Evolutionary conservation across 1,140 invertebrate genomes (phyloP), one percentile per base, ranked within the genome.

Genomic region (Cotesia glomerata): DNA sequence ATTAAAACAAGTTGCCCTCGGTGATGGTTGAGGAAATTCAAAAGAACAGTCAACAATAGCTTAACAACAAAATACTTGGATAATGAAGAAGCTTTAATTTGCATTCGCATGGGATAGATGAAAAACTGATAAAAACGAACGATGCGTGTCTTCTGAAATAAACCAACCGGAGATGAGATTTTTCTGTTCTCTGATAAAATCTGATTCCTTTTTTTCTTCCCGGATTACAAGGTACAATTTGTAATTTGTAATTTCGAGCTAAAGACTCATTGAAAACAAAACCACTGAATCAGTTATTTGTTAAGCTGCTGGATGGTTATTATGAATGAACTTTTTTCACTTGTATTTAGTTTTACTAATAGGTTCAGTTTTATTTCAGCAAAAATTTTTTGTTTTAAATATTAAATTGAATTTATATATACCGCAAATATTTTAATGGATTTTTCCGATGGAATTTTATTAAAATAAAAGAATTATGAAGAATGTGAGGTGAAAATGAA

Each of bases 81-180:
- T 66, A 66, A 71, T 72, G 45, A 35, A 45, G 11, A 49, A 26
- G 62, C 11, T 58, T 72, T 72, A 49, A 72, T 72, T 67, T 64
- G 14, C 56, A 62, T 67, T 63, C 13, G 61, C 36, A 34, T 49
- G 8, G 39, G 39, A 45, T 9, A 45, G 7, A 45, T 9, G 11
- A 58, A 32, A 56, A 58, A 66, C 14, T 26, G 45, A 58, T 58
- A 26, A 36, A 34, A 70, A 49, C 59, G 0, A n/a, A 49, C 45
- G 59, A 63, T 51, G 39, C 34, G 39, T 62, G 54, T 49, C 32
- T 61, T 36, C 18, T 63, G 18, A 62, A 63, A 49, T 63, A 18
- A 54, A 14, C 49, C 61, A 34, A 71, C 26, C 62, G 52, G 51
- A 71, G 52, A 71, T 71, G 51, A 65, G 52, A 71, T 71, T 71